Evolutionary conservation across 1,140 invertebrate genomes (phyloP).

Genomic region (Mizuhopecten yessoensis): DNA sequence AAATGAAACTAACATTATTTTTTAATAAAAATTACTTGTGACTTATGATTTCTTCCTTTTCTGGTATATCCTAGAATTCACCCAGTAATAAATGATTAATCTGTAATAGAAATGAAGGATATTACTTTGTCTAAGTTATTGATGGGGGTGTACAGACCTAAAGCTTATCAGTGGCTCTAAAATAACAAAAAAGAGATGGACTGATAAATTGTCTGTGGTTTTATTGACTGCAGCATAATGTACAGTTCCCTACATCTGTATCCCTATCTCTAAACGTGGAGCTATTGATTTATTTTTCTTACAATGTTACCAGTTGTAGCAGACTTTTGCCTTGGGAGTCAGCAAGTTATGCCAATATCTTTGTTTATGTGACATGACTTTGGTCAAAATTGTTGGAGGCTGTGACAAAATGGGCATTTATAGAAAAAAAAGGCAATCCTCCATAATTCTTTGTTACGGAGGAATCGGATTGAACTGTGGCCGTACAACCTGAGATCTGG

Average conservation of each 20-base stretch:
- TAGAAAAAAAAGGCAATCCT: not conserved
- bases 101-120: too few relatives aligned
- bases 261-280: constrained; percentile 15
- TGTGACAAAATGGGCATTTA: not conserved
- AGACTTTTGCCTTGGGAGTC: constrained; percentile 31
- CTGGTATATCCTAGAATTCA: too few relatives aligned
- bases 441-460: not conserved
- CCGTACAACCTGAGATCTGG: not conserved
- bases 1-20: too few relatives aligned
- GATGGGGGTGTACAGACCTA: not conserved
- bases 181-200: not conserved
- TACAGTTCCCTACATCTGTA: not conserved
- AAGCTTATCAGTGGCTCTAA: not conserved
- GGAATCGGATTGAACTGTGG: not conserved
- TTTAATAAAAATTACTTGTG: too few relatives aligned
- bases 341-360: not conserved
- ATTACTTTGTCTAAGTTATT: too few relatives aligned
- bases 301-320: constrained; percentile 11
- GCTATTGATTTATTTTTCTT: not conserved
- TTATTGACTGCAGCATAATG: constrained; percentile 29
- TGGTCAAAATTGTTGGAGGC: not conserved
- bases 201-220: not conserved
- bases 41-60: too few relatives aligned
- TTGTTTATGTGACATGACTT: not conserved
- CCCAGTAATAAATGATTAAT: too few relatives aligned